Base-by-base conservation (phyloP, 1,140 invertebrate species). In the Panulirus ornatus region DNA sequence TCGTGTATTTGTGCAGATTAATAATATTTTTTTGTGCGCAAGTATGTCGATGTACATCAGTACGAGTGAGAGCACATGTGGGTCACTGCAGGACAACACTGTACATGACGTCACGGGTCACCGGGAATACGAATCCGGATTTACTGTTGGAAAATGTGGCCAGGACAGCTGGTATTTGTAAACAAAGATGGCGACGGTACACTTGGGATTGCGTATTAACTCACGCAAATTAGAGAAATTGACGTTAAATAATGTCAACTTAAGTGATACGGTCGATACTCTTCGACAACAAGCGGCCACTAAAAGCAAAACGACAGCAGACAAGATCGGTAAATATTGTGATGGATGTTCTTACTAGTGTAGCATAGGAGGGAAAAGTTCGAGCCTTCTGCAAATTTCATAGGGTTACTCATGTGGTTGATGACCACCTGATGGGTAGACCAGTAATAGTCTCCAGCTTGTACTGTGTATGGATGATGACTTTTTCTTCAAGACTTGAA, bases 181-280 rank as follows among this genome's bases (percentile, higher is more conserved):
- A 0, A 47, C 34, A n/a, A 78, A 86, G 34, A 82, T 81, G 78
- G 78, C 63, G 22, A 86, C 84, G 30, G 3, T 86, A 9, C 44
- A 86, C 51, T 22, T 86, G 16, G 73, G 84, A 1, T 73, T 76
- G 22, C 84, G 84, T 19, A 34, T 78, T n/a, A 86, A 76, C 14
- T 76, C 73, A 1, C 34, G 30, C 1, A 86, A 51, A 54, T n/a
- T 58, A 71, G 71, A 86, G 9, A 75, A 34, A 36, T 11, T 78
- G 0, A 86, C 71, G 1, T 51, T 86, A 22, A 54, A 58, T 19
- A 42, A 86, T 76, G 84, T 86, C 19, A 58, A 86, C 38, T 42
- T 86, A 36, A 86, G 66, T 11, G 84, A 86, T 27, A 86, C 84
- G 8, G 84, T 86, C 30, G 84, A 86, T 34, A 58, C 71, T 9